These are phyloP conservation scores for Aphis gossypii DNA, from an alignment of 1,140 invertebrate genomes.

Conservation along the genomic window DNA sequence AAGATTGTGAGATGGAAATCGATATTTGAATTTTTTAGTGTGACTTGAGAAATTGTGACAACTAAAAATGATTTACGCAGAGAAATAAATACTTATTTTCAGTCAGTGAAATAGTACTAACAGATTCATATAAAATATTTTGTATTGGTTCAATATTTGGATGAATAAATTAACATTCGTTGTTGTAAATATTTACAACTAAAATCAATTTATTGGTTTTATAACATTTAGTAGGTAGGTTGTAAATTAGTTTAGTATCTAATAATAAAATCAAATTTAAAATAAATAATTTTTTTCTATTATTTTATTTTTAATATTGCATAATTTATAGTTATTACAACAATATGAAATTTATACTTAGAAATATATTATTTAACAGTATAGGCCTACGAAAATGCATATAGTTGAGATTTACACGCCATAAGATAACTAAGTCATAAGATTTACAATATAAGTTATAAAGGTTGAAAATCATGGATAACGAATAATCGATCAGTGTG, in stretches of 20 bases:
- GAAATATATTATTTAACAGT: neutral
- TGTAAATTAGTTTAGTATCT: too few relatives aligned
- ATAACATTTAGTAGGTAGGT: too few relatives aligned
- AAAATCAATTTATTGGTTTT: too few relatives aligned
- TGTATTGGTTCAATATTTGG: too few relatives aligned
- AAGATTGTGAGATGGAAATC: neutral
- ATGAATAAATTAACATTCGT: too few relatives aligned
- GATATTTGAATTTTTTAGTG: neutral
- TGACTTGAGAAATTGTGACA: neutral
- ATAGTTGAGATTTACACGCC: neutral
- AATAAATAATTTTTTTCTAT: too few relatives aligned
- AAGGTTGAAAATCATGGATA: neutral
- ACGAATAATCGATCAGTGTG: neutral
- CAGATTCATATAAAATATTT: too few relatives aligned
- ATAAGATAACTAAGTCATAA: too few relatives aligned
- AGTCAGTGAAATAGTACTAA: neutral
- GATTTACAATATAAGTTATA: neutral
- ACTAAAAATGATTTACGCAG: neutral
- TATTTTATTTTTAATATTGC: neutral
- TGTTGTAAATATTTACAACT: too few relatives aligned
- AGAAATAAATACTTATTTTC: neutral
- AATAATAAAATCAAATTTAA: too few relatives aligned
- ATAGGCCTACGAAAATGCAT: neutral
- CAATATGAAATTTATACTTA: neutral
- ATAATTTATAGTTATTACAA: neutral